Evolutionary conservation across 1,140 invertebrate genomes (phyloP).

Genomic region (Papilio dardanus): DNA sequence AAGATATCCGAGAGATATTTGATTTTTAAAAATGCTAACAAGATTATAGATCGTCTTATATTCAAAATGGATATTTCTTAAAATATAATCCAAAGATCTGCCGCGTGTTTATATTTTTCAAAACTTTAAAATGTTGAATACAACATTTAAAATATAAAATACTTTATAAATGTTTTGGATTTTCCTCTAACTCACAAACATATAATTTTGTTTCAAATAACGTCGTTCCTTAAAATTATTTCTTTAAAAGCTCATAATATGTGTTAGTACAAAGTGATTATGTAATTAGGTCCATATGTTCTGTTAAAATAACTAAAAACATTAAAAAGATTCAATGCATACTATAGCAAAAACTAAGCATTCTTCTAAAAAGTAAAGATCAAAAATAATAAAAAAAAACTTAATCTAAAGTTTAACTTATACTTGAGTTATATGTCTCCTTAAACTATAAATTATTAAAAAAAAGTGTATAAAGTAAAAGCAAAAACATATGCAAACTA

Average conservation of each 20-base stretch:
- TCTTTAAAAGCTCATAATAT: background rate
- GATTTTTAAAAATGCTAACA: background rate
- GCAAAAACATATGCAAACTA: constrained; percentile 28
- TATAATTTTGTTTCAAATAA: background rate
- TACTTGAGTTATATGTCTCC: background rate
- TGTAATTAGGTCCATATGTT: background rate
- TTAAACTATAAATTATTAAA: background rate
- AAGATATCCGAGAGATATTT: too few species aligned
- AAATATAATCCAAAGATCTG: background rate
- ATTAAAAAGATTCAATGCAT: background rate
- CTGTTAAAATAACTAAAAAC: background rate
- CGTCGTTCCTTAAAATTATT: background rate
- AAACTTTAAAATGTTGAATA: background rate
- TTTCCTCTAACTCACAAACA: background rate
- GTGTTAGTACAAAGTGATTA: background rate
- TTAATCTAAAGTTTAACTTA: background rate
- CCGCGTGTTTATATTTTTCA: background rate
- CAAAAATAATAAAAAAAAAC: background rate
- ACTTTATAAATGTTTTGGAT: background rate
- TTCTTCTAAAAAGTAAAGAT: constrained; percentile 1
- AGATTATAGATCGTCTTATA: background rate
- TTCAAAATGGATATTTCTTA: background rate
- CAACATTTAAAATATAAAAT: constrained; percentile 3
- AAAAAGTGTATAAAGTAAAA: constrained; percentile 38
- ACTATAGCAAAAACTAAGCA: background rate